phyloP scores from a whole-genome alignment of 2,888 invertebrate genomes.

The Microctonus hyperodae region DNA sequence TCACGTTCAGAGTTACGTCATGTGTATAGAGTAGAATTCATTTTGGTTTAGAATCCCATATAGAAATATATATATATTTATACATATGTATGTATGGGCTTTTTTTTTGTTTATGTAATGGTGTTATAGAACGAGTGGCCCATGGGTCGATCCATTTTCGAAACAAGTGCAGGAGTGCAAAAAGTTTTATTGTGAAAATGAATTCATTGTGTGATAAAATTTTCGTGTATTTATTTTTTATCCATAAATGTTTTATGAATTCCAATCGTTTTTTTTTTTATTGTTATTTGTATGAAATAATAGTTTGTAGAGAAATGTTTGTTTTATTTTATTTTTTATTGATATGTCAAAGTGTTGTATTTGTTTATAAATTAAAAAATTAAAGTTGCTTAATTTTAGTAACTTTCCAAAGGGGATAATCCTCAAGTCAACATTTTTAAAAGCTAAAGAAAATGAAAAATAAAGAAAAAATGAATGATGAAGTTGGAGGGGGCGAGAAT shows the following conservation, averaged over 20 bases:
- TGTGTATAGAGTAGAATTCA: too few species aligned
- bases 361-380: neutral
- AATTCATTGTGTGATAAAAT: neutral
- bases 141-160: neutral
- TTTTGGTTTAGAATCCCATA: too few species aligned
- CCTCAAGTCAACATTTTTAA: neutral
- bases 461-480: neutral
- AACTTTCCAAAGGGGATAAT: neutral
- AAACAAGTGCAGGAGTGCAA: neutral
- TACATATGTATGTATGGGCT: neutral
- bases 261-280: neutral
- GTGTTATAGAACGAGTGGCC: neutral
- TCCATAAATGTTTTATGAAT: neutral
- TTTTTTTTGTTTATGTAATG: neutral
- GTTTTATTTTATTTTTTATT: neutral
- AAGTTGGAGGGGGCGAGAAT: neutral
- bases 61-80: too few species aligned
- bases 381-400: neutral
- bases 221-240: neutral
- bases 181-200: neutral
- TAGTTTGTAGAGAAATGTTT: neutral
- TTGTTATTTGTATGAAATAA: neutral
- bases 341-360: neutral
- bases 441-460: neutral
- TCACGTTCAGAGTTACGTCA: conserved; percentile 14